Base-by-base conservation (phyloP, 2,888 invertebrate genomes). In the Boloria euphrosyne region DNA sequence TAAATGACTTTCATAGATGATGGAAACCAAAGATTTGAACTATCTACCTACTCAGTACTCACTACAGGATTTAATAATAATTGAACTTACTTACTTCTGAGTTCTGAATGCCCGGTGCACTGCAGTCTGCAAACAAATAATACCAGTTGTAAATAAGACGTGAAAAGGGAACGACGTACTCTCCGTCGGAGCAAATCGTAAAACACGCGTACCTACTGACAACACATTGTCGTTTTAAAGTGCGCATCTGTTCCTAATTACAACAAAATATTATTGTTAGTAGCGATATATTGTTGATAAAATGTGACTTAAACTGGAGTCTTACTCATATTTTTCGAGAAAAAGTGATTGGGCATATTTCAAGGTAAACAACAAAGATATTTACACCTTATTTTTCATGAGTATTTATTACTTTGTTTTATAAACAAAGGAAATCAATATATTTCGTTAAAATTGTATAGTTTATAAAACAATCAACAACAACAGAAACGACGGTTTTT, bases 321-420 rank as follows among this genome's bases (percentile, higher is more conserved):
- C 16, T 18, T 14, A 52, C 18, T n/a, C 51, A 49, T 47, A 62
- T 17, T 55, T 60, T 47, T 65, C 22, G 57, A 27, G 60, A 47
- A 60, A 53, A 27, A 62, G 62, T 62, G 65, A 62, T 68, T 57
- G 65, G 62, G 10, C 46, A 44, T 62, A 70, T 62, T 70, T 67
- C 69, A 70, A 70, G 69, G 69, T 70, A 69, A 69, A 69, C 43
- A 61, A 69, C 54, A 57, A 59, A 49, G 17, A 14, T 49, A 31
- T 31, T 59, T 17, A 49, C 31, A 38, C 7, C 7, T 38, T 38
- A 10, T 38, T 10, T 38, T 38, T 38, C 10, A 10, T 38, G 7
- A 10, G 10, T 38, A 38, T 1, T 38, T 10, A 38, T 38, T 10
- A 2, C 0, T 38, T 38, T 7, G 7, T 10, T 10, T 7, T 10